phyloP scores from a whole-genome alignment of 2,888 invertebrate genomes.

The Linnaemya vulpina region DNA sequence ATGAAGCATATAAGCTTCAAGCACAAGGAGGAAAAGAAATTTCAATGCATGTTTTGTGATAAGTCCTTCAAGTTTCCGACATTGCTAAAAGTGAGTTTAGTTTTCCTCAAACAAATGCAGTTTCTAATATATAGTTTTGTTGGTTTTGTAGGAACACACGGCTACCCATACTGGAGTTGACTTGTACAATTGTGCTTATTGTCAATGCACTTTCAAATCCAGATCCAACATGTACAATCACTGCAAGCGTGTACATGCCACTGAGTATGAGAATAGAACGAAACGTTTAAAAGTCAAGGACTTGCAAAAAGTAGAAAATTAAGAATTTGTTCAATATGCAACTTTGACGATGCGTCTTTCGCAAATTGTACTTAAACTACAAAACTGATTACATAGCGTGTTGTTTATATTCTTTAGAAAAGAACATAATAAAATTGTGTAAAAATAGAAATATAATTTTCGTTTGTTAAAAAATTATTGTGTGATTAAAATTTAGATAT shows the following conservation, averaged over 20 bases:
- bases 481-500: no score
- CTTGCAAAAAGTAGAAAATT: slow-evolving; percentile 2
- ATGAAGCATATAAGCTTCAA: slow-evolving; percentile 63
- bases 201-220: slow-evolving; percentile 79
- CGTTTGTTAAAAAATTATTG: no score
- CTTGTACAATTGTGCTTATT: slow-evolving; percentile 79
- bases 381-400: no score
- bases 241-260: slow-evolving; percentile 79
- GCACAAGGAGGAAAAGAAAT: slow-evolving; percentile 64
- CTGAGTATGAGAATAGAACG: slow-evolving; percentile 78
- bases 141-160: slow-evolving; percentile 78
- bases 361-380: no score
- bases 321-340: neutral
- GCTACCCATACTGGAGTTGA: slow-evolving; percentile 80
- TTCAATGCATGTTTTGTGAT: slow-evolving; percentile 70
- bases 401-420: no score
- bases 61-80: slow-evolving; percentile 57
- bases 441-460: no score
- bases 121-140: slow-evolving; percentile 19
- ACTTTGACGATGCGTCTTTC: no score
- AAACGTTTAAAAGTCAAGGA: slow-evolving; percentile 28
- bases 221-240: slow-evolving; percentile 80
- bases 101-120: neutral
- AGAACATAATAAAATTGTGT: no score
- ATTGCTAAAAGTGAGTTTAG: slow-evolving; percentile 69